A percentile compares a stretch with the other conserved stretches of the same genome.
Evolutionary conservation across 2,113 vertebrate species (phyloP).

Genomic region (Poecile atricapillus): DNA sequence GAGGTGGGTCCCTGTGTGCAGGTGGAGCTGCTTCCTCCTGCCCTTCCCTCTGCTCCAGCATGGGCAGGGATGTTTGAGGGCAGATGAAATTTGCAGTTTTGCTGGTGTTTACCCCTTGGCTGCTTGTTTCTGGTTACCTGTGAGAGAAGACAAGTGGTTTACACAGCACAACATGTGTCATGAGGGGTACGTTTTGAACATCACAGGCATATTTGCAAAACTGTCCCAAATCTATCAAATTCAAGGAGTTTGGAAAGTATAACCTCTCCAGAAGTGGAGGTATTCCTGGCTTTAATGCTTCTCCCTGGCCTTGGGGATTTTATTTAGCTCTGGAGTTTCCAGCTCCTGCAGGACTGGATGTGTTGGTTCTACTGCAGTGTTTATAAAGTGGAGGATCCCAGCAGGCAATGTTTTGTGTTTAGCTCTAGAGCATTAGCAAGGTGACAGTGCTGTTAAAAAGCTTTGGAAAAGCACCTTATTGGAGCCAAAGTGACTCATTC

Average conservation of each 20-base stretch:
- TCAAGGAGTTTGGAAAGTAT: neutral
- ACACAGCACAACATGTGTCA: fast-evolving
- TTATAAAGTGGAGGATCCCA: neutral
- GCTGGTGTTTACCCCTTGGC: neutral
- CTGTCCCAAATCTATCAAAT: neutral
- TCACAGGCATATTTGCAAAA: neutral
- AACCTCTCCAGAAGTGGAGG: neutral
- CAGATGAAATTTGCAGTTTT: neutral
- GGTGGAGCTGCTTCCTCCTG: neutral
- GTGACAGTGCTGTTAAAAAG: neutral
- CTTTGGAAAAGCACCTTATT: neutral
- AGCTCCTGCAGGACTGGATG: neutral
- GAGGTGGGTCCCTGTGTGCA: fast-evolving
- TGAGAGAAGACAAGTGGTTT: neutral
- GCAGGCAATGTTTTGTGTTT: neutral
- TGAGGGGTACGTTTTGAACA: neutral
- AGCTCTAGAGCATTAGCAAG: neutral
- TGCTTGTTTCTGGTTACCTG: neutral
- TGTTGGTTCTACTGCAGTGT: neutral
- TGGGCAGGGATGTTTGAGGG: neutral
- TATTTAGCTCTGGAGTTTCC: neutral
- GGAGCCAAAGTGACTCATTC: slow-evolving; percentile 27
- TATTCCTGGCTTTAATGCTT: neutral
- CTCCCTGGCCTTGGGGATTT: neutral
- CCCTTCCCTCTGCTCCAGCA: neutral